Base-by-base conservation (phyloP, 2,888 invertebrate genomes). In the Acleris sparsana region DNA sequence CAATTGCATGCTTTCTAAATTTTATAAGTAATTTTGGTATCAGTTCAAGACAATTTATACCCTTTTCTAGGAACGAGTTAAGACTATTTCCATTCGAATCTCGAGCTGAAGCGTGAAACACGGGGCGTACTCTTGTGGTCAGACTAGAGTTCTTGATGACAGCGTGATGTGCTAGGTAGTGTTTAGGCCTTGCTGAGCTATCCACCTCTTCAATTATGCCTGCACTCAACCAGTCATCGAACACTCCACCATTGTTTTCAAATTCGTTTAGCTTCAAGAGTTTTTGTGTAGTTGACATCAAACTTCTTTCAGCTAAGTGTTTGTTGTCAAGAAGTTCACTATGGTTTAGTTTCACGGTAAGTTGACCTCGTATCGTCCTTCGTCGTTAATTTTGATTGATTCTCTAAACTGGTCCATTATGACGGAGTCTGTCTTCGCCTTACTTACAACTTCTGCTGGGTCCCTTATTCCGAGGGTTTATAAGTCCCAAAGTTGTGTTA, bases 21-120 rank as follows among this genome's bases (percentile, higher is more conserved):
- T 61, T 20, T 11, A 73, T 18, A 20, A 73, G 48, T 22, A 72
- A 18, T n/a, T 62, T 63, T 5, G 73, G 70, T 52, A 73, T 73
- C 13, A 60, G 70, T 9, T 75, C 73, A 18, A 81, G 75, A 1
- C 79, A 56, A 6, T 72, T 70, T 0, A 76, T 74, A 1, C 83
- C 81, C 7, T 75, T 72, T 55, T 73, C 70, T 18, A 82, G 70
- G 5, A 68, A 65, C 9, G 79, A 73, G 62, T 83, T 84, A 5
- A 83, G 62, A 5, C 80, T 79, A 1, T 69, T 33, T 0, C 72
- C 73, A 0, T 65, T 53, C 1, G 55, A 51, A 7, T 73, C 69
- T 60, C 62, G 62, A 5, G 72, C 67, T 13, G 76, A 77, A 17
- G 76, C 77, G 53, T 80, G 73, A 68, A 78, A 77, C 1, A 80